Conservation (phyloP, 2,888 invertebrate genomes). For the Athalia circularis region DNA sequence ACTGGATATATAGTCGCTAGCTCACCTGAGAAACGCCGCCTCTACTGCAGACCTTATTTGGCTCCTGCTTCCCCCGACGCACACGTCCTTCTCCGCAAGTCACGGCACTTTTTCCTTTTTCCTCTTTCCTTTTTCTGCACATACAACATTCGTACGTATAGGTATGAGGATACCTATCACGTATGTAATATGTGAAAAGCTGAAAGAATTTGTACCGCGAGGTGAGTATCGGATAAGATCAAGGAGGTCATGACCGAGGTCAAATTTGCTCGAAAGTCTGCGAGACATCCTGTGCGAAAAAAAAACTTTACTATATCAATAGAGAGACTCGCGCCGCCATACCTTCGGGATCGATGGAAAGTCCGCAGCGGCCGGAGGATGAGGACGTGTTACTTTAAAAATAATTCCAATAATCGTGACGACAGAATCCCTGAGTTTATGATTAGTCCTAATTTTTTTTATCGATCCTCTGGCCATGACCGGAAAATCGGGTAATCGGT, state of each 20-base stretch:
- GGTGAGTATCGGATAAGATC: too few species aligned
- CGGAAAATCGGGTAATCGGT: too few species aligned
- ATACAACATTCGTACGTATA: neutral
- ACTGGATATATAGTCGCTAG: neutral
- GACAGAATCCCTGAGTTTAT: too few species aligned
- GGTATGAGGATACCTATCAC: neutral
- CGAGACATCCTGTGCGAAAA: constrained; percentile 13
- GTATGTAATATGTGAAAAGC: neutral
- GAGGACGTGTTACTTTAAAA: constrained; percentile 15
- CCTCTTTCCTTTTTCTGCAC: neutral
- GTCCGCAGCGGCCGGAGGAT: constrained; percentile 19
- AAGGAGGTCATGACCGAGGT: too few species aligned
- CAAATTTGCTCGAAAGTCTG: neutral
- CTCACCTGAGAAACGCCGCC: constrained; percentile 9
- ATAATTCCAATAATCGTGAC: too few species aligned
- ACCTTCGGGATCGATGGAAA: constrained; percentile 30
- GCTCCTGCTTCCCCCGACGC: constrained; percentile 13
- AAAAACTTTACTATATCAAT: neutral
- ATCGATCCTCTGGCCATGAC: too few species aligned
- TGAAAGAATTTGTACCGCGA: neutral
- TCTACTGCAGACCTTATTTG: constrained; percentile 33
- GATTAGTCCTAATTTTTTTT: too few species aligned
- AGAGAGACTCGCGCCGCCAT: neutral
- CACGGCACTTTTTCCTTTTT: neutral
- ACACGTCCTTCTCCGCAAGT: constrained; percentile 4